A percentile compares a stretch with the other conserved stretches of the same genome.
Conservation (phyloP, 1,140 invertebrate genomes). For the Heliconius himera region DNA sequence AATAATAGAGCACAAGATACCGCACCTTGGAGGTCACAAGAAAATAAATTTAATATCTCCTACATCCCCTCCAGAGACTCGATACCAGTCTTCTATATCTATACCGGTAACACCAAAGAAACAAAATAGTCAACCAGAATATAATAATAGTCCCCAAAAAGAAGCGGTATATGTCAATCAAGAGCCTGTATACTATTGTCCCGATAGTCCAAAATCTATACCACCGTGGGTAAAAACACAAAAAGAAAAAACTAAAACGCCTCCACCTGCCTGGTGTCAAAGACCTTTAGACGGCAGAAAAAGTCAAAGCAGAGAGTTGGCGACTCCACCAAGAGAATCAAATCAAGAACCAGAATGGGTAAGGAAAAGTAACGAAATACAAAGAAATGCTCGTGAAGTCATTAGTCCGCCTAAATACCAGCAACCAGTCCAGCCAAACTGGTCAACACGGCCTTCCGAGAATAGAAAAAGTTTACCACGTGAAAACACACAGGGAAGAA, state of each 20-base stretch:
- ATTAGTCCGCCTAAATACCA: slow-evolving; percentile 73
- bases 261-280: slow-evolving; percentile 77
- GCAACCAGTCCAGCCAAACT: slow-evolving; percentile 67
- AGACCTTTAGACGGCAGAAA: slow-evolving; percentile 68
- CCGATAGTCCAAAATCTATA: slow-evolving; percentile 74
- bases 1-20: slow-evolving; percentile 58
- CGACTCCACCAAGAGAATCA: slow-evolving; percentile 69
- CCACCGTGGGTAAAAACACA: slow-evolving; percentile 78
- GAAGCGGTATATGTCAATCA: slow-evolving; percentile 70
- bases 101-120: slow-evolving; percentile 76
- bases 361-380: slow-evolving; percentile 71
- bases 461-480: slow-evolving; percentile 74
- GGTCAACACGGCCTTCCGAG: slow-evolving; percentile 74
- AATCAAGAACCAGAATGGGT: slow-evolving; percentile 74
- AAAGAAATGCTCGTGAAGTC: slow-evolving; percentile 62
- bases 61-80: slow-evolving; percentile 57
- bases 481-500: slow-evolving; percentile 57
- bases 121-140: slow-evolving; percentile 60
- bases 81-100: slow-evolving; percentile 78
- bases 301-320: slow-evolving; percentile 63
- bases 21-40: slow-evolving; percentile 57
- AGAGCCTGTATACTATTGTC: slow-evolving; percentile 72
- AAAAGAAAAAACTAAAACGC: slow-evolving; percentile 77
- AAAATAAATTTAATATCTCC: slow-evolving; percentile 51
- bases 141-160: slow-evolving; percentile 63